Evolutionary conservation across 1,140 invertebrate genomes (phyloP), one percentile per base, ranked within the genome.

Genomic region (Aphaenogaster rudis): DNA sequence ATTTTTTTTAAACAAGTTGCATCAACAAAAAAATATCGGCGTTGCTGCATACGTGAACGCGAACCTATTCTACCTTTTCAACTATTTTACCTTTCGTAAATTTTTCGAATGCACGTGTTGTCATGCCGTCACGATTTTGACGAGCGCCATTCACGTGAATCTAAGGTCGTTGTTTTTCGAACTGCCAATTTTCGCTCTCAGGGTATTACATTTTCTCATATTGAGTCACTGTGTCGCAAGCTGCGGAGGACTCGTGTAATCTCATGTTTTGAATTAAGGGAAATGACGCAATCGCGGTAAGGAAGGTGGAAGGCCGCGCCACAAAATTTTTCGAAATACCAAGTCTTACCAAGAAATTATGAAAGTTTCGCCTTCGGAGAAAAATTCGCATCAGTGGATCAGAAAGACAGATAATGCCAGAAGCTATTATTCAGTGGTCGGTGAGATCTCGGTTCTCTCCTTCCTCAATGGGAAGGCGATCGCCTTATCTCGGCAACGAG

Each of bases 211-310:
- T 84, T 84, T 84, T 84, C 80, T 84, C 80, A 84, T 84, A 84
- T 84, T 84, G 80, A 84, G 80, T 61, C 80, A 84, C 80, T 15
- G 54, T 84, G 80, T 84, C 69, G 80, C 57, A 84, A 84, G 80
- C 54, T 13, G 52, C 54, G 80, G 54, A 74, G 80, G 69, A 84
- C 80, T 84, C 80, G 80, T 84, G 80, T 84, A 84, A 84, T 84
- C 80, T 84, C 80, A 84, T 84, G 80, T 84, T 84, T 84, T 84
- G 80, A 84, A 84, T 84, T 84, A 84, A 84, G 80, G 80, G 80
- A 84, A 84, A 84, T 84, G 80, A 84, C 42, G 80, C 42, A 84
- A 84, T 84, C 69, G 45, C 80, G 33, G 54, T 21, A 63, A 48
- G 21, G 80, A 74, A 74, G 54, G 33, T 59, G 80, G 80, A 84